Evolutionary conservation across 2,888 invertebrate genomes (phyloP), one percentile per base, ranked within the genome.

Genomic region (Noctuana brunneofusca): DNA sequence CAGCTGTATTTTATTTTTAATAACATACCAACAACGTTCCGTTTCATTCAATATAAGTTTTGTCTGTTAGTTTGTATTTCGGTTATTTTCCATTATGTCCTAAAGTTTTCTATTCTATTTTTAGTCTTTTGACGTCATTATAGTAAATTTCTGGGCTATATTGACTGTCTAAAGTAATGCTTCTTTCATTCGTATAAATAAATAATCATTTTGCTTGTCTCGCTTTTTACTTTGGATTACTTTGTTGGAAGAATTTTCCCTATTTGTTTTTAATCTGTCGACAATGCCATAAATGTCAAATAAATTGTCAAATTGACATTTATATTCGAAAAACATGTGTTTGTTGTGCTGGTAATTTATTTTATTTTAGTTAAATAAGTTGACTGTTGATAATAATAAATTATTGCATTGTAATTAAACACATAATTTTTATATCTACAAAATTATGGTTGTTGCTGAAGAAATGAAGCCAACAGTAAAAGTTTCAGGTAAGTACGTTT

Each of bases 381-480:
- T 30, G 11, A 30, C 6, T 32, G 30, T 11, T 11, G 30, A 32
- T 11, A 32, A 11, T 9, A 32, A 30, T 1, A 6, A 1, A 32
- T 32, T 32, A 32, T 1, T 8, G 4, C 8, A 27, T 2, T 38
- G 8, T 3, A 38, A 38, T 16, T 38, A 38, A 16, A 38, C 14
- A n/a, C 3, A 35, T 20, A 35, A 6, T 20, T 46, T 41, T 1
- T 2, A 8, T 41, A 8, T 53, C 35, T n/a, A 53, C 54, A 27
- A 58, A 30, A 18, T 6, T 12, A 88, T 86, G 87, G 86, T 85
- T 66, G 72, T 84, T 43, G 75, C 80, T 38, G 66, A 74, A 68
- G 72, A 66, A 56, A 89, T 87, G 85, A 86, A 86, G 69, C 75
- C 83, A 12, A 69, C 72, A 8, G 69, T 89, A 57, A 88, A 87